Evolutionary conservation across 2,888 invertebrate genomes (phyloP), one percentile per base, ranked within the genome.

Genomic region (Corbicula japonica): DNA sequence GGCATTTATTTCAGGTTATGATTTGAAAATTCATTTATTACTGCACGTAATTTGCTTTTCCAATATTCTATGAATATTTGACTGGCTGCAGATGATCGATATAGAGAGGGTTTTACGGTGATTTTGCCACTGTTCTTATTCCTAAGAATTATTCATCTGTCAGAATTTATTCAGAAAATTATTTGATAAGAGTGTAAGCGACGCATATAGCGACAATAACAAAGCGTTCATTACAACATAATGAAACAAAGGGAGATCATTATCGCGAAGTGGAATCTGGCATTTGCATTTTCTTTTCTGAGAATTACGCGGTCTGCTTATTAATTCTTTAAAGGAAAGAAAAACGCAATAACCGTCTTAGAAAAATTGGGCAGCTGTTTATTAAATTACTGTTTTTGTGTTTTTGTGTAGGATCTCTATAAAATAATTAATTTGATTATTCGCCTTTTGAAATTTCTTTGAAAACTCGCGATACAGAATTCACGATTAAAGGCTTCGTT

Each of bases 1-100:
- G 70, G 65, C 76, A 76, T 76, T 76, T 70, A 76, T 76, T 63
- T 74, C 66, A 68, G 38, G 69, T 62, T 62, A 75, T 75, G 68
- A 69, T 69, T 75, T 61, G 61, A 69, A 75, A 75, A 75, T 75
- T 75, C 75, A 75, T 75, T 75, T 75, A 75, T 75, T 68, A 68
- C 48, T 35, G 62, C 54, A 28, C 30, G 62, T 69, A 75, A 75
- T 75, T 60, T 62, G 34, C 61, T 75, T 75, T 75, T 68, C 75
- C 75, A 62, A 75, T 75, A 75, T 75, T 54, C 56, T 52, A 75
- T 75, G 75, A 75, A 75, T 75, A 75, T 75, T 75, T 56, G 26
- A 48, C 61, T 62, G 46, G 34, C 60, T 50, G 50, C 26, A 63
- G 52, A 35, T 63, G 60, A 75, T 75, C 75, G 62, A 75, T 75